These are phyloP conservation scores for Enteromius afrohamiltoni DNA, from an alignment of 2,797 vertebrate species.

Conservation along the genomic window DNA sequence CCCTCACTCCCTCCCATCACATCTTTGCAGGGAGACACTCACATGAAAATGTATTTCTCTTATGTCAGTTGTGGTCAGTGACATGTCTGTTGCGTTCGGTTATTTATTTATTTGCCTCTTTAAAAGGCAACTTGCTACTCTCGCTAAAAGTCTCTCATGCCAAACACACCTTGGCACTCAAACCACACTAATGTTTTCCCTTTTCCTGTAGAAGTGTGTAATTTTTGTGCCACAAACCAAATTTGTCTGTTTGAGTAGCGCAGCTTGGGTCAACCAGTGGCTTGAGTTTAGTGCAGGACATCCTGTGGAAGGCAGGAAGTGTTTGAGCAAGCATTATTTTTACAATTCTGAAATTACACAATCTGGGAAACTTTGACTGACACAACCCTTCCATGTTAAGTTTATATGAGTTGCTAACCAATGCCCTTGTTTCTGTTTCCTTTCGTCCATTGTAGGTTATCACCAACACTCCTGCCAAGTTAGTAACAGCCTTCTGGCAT, in stretches of 20 bases:
- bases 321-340: background rate
- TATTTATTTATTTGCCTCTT: background rate
- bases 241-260: background rate
- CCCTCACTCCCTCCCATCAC: constrained; percentile 37
- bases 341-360: background rate
- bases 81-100: background rate
- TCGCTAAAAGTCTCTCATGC: background rate
- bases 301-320: background rate
- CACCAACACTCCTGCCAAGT: constrained; percentile 88
- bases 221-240: background rate
- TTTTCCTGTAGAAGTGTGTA: constrained; percentile 2
- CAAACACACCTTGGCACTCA: background rate
- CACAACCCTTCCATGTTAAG: background rate
- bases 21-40: constrained; percentile 13
- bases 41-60: background rate
- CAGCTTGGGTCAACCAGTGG: background rate
- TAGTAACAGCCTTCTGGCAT: constrained; percentile 79
- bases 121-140: background rate
- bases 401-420: constrained; percentile 28
- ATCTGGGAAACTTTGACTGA: background rate
- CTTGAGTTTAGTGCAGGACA: background rate
- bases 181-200: background rate
- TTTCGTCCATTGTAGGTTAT: constrained; percentile 81
- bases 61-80: background rate
- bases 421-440: constrained; percentile 49